Conservation (phyloP, 2,113 vertebrate genomes). For the Shinisaurus crocodilurus region DNA sequence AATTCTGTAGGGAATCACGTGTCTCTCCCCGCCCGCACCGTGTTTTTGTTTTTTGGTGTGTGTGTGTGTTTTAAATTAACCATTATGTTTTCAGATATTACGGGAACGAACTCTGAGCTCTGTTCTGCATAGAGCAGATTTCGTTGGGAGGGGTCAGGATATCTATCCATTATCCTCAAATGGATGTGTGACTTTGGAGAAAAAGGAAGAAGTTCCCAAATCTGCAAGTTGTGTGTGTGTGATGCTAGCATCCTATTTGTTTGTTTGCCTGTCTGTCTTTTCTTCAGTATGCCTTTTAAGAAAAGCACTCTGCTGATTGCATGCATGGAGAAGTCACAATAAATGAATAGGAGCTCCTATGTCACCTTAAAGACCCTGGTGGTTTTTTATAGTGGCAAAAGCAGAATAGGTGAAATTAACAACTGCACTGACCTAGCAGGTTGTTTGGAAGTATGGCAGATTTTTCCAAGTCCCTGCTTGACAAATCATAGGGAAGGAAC, state of each 20-base stretch:
- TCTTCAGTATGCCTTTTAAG: neutral
- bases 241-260: no score
- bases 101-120: slow-evolving; percentile 34
- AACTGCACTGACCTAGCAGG: neutral
- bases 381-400: neutral
- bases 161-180: neutral
- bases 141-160: neutral
- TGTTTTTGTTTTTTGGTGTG: slow-evolving; percentile 32
- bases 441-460: neutral
- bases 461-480: neutral
- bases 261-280: slow-evolving; percentile 58
- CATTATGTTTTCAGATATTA: slow-evolving; percentile 36
- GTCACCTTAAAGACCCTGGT: neutral
- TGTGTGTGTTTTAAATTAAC: no score
- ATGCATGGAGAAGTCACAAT: neutral
- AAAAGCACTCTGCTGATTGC: neutral
- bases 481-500: neutral
- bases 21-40: neutral
- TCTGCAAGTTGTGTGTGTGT: neutral
- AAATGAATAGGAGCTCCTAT: no score
- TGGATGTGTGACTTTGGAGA: slow-evolving; percentile 19
- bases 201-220: slow-evolving; percentile 13
- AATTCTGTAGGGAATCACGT: slow-evolving; percentile 48
- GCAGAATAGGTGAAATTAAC: neutral
- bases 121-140: neutral